Conservation (phyloP, 2,113 vertebrate genomes). For the Melanerpes formicivorus region DNA sequence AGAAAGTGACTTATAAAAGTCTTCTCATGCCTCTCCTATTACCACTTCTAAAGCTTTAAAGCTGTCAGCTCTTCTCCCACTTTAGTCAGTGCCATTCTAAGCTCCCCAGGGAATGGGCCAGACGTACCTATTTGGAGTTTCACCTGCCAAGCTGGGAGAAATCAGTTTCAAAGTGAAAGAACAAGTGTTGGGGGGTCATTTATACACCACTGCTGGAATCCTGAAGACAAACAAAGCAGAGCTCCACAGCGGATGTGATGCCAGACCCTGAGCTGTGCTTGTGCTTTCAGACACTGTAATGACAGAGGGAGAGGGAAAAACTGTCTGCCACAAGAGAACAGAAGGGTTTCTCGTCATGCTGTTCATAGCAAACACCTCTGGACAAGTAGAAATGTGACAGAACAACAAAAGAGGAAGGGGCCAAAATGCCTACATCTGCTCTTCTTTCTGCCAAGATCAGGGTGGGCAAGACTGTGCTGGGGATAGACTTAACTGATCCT, state of each 20-base stretch:
- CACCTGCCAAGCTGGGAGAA: constrained; percentile 70
- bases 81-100: constrained; percentile 58
- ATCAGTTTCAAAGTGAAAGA: constrained; percentile 64
- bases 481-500: not conserved
- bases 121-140: constrained; percentile 60
- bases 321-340: not conserved
- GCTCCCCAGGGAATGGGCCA: constrained; percentile 41
- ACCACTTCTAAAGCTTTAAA: constrained; percentile 75
- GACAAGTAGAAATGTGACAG: not conserved
- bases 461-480: not conserved
- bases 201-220: constrained; percentile 27
- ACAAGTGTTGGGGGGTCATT: constrained; percentile 63
- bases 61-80: constrained; percentile 72
- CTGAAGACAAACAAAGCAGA: constrained; percentile 60
- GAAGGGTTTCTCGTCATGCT: not conserved
- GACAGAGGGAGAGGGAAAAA: not conserved
- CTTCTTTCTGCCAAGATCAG: not conserved
- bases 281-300: constrained; percentile 25
- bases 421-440: not conserved
- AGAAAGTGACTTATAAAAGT: constrained; percentile 71
- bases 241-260: constrained; percentile 1
- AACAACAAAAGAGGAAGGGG: not conserved
- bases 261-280: not conserved
- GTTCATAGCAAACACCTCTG: not conserved
- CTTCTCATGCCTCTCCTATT: constrained; percentile 71